A percentile compares a stretch with the other conserved stretches of the same genome.
Evolutionary conservation across 35 echinoderm and acorn worm genomes (phyloP).

Genomic region (Eucidaris tribuloides): DNA sequence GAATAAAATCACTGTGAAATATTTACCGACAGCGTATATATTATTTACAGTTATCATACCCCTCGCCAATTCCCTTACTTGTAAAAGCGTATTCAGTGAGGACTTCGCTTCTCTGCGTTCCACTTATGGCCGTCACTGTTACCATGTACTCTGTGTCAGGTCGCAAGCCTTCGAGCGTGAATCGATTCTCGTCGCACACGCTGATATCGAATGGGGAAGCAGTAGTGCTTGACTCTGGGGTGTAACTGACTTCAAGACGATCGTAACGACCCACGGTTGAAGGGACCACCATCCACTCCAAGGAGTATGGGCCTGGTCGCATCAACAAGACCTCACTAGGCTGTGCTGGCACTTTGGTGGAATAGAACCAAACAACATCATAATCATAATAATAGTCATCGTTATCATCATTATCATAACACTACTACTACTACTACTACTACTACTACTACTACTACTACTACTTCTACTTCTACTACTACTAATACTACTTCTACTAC

Average conservation of each 20-base stretch:
- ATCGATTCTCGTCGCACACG: not conserved
- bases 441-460: too few relatives aligned
- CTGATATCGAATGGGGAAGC: conserved; percentile 18
- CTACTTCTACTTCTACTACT: too few relatives aligned
- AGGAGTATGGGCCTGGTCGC: not conserved
- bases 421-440: too few relatives aligned
- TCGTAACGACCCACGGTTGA: not conserved
- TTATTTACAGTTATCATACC: too few relatives aligned
- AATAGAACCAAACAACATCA: too few relatives aligned
- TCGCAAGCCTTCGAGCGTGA: not conserved
- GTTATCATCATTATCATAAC: too few relatives aligned
- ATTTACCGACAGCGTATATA: too few relatives aligned
- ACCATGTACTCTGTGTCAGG: conserved; percentile 10
- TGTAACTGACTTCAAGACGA: conserved; percentile 7
- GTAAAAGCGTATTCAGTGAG: not conserved
- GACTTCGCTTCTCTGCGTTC: not conserved
- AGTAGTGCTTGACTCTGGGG: not conserved
- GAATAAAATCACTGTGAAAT: too few relatives aligned
- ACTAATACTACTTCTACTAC: too few relatives aligned
- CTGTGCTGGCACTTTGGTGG: not conserved
- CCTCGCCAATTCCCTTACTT: not conserved
- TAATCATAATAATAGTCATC: too few relatives aligned
- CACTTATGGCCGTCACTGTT: not conserved
- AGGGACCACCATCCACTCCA: conserved; percentile 1
- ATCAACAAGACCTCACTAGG: not conserved